A percentile compares a stretch with the other conserved stretches of the same genome.
Conservation (phyloP, 2,888 invertebrate species). For the Chaitophorus viminalis region DNA sequence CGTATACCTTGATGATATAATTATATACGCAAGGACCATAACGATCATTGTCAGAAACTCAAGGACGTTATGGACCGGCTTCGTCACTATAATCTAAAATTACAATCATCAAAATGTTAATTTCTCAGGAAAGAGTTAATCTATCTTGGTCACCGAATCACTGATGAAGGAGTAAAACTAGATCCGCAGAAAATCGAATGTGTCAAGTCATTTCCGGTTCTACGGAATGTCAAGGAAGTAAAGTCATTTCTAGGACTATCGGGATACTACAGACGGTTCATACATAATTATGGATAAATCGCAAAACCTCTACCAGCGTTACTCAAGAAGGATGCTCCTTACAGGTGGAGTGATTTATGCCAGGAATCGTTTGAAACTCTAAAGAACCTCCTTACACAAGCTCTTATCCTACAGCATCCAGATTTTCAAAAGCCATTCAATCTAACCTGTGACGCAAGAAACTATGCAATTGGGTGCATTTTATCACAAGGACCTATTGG, state of each 20-base stretch:
- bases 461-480: background rate
- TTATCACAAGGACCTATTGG: background rate
- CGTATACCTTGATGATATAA: too few species aligned
- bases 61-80: background rate
- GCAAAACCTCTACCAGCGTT: slow-evolving; percentile 65
- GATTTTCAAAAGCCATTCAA: background rate
- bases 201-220: background rate
- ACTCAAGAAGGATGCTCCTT: slow-evolving; percentile 64
- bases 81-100: slow-evolving; percentile 13
- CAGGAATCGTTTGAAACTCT: slow-evolving; percentile 55
- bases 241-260: slow-evolving; percentile 65
- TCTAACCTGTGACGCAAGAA: background rate
- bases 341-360: slow-evolving; percentile 63
- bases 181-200: slow-evolving; percentile 13
- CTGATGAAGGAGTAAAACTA: background rate
- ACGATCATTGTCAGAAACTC: background rate
- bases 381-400: slow-evolving; percentile 35
- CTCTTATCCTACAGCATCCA: background rate
- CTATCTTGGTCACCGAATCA: background rate
- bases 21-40: background rate
- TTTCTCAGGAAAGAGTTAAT: slow-evolving; percentile 13
- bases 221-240: background rate
- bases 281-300: slow-evolving; percentile 64
- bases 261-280: slow-evolving; percentile 65
- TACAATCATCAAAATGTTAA: slow-evolving; percentile 38